A percentile compares a stretch with the other conserved stretches of the same genome.
Conservation (phyloP, 1,140 invertebrate species). For the Atta texana region DNA sequence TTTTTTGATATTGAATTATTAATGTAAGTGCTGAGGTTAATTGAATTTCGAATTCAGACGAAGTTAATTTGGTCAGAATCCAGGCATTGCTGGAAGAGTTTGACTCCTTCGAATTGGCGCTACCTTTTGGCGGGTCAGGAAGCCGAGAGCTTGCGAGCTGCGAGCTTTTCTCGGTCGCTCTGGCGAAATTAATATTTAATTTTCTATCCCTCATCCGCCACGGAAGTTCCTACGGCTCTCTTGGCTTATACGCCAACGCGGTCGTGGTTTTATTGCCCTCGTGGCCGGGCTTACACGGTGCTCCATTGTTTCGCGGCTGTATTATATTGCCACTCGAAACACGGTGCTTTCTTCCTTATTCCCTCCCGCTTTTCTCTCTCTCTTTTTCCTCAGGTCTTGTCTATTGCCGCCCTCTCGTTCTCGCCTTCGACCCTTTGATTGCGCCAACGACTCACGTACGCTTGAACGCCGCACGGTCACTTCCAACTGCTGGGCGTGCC, state of each 20-base stretch:
- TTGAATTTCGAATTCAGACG: constrained; percentile 80
- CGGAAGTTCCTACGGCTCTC: constrained; percentile 78
- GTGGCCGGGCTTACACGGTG: constrained; percentile 71
- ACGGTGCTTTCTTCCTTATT: constrained; percentile 69
- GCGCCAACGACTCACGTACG: constrained; percentile 71
- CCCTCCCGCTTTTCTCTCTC: constrained; percentile 46
- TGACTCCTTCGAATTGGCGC: constrained; percentile 63
- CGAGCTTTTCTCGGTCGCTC: constrained; percentile 73
- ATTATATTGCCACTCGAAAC: constrained; percentile 81
- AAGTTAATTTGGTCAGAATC: constrained; percentile 68
- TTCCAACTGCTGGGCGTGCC: constrained; percentile 62
- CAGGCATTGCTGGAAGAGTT: constrained; percentile 60
- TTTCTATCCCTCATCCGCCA: constrained; percentile 78
- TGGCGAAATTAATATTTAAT: constrained; percentile 84
- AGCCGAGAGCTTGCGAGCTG: constrained; percentile 76
- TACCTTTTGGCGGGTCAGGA: constrained; percentile 66
- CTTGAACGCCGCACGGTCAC: constrained; percentile 45
- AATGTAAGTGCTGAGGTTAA: constrained; percentile 78
- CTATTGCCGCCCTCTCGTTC: constrained; percentile 16
- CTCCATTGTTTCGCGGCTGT: constrained; percentile 78
- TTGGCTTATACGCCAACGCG: constrained; percentile 75
- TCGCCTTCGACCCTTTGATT: constrained; percentile 61
- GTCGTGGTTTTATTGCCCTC: constrained; percentile 77
- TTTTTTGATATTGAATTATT: constrained; percentile 74
- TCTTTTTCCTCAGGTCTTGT: constrained; percentile 23